A percentile compares a stretch with the other conserved stretches of the same genome.
These are phyloP conservation scores for Gadopsis bispinosus DNA, from an alignment of 2,797 vertebrate species.

Conservation along the genomic window DNA sequence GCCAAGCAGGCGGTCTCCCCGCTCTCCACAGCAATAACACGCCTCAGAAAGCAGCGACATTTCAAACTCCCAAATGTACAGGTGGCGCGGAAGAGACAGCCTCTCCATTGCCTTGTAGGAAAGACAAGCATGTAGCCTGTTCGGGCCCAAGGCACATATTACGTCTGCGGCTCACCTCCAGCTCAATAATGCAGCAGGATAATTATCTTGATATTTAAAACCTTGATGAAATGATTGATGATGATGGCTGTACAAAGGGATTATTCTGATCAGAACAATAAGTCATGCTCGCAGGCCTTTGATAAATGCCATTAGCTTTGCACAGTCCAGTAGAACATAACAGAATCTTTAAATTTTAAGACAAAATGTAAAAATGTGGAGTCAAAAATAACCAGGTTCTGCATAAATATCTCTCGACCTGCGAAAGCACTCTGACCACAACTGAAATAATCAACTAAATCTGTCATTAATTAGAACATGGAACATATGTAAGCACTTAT, in stretches of 20 bases:
- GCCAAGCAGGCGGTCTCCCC: slow-evolving; percentile 40
- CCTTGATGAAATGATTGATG: not conserved
- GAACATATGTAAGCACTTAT: too few relatives aligned
- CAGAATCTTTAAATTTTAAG: not conserved
- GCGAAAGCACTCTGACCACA: not conserved
- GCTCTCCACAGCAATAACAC: slow-evolving; percentile 61
- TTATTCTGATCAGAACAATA: not conserved
- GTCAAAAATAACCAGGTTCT: not conserved
- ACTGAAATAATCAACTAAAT: not conserved
- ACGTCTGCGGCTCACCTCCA: not conserved
- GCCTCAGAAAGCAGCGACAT: slow-evolving; percentile 49
- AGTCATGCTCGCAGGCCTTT: not conserved
- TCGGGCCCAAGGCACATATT: not conserved
- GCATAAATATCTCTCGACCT: not conserved
- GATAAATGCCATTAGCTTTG: not conserved
- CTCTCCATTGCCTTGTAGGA: not conserved
- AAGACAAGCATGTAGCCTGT: slow-evolving; percentile 21
- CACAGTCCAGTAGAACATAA: not conserved
- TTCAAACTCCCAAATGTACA: slow-evolving; percentile 50
- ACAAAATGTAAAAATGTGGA: not conserved
- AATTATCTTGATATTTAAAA: not conserved
- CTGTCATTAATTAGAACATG: not conserved
- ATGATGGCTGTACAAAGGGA: not conserved
- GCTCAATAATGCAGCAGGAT: not conserved
- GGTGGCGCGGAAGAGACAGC: slow-evolving; percentile 21